These are phyloP conservation scores for Ctenodactylus gundi DNA, from an alignment of 2,113 vertebrate species.

Conservation along the genomic window DNA sequence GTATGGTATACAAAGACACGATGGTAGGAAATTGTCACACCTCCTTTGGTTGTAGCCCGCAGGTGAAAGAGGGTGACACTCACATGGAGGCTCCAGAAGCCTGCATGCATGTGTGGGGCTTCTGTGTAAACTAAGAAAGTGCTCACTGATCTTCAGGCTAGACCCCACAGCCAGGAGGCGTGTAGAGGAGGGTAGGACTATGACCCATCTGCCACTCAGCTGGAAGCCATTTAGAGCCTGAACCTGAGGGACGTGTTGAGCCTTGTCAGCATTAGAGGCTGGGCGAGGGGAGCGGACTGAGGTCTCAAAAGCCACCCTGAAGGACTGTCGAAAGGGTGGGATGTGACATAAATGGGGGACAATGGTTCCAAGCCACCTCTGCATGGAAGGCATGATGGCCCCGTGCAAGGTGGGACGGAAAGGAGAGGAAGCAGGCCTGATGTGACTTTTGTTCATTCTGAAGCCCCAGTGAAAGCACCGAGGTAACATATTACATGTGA, in stretches of 20 bases:
- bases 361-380: background rate
- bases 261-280: background rate
- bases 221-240: background rate
- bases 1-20: background rate
- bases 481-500: background rate
- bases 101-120: rapidly evolving
- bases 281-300: background rate
- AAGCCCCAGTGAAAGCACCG: background rate
- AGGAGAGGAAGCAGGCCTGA: background rate
- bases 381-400: background rate
- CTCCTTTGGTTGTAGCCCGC: background rate
- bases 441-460: background rate
- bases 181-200: background rate
- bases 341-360: rapidly evolving
- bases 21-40: background rate
- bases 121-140: background rate
- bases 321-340: background rate
- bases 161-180: background rate
- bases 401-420: background rate
- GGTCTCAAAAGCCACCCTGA: rapidly evolving
- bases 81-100: background rate
- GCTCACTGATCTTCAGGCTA: rapidly evolving
- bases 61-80: background rate
- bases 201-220: background rate
- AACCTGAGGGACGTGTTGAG: background rate